Evolutionary conservation across 2,113 vertebrate genomes (phyloP), one percentile per base, ranked within the genome.

Genomic region (Rhinichthys klamathensis): DNA sequence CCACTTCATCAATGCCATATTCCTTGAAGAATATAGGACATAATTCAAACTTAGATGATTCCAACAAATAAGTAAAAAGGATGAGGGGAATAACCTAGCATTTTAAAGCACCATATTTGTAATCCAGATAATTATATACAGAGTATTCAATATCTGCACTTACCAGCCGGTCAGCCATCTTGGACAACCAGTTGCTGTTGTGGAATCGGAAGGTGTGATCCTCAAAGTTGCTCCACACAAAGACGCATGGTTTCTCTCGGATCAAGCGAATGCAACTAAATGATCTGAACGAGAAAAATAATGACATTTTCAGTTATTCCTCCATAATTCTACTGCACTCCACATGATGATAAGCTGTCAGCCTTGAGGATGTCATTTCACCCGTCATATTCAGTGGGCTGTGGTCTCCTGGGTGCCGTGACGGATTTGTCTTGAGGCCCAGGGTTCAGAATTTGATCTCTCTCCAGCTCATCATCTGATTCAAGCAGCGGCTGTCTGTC

Each of bases 151-250:
- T 23, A 54, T 16, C 15, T 46, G 27, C 78, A 85, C 49, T 91
- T 92, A 97, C 97, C 96, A 99, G 95, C 72, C 97, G 93, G 89
- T 98, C 96, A 0, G 96, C 96, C 92, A 97, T 96, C 92, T 97
- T 99, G 90, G 83, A 90, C 84, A 98, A 93, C 92, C 96, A 94
- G 93, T 98, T 98, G 81, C 94, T 94, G 91, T 95, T 95, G 89
- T 92, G 92, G 49, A 98, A 92, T 58, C 97, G 95, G 94, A 97
- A 98, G 6, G 93, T 91, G 85, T 99, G 96, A 89, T 99, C 96
- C 88, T 99, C 97, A 93, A 96, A 98, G 90, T 93, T 93, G 91
- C 93, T 96, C 97, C 97, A 97, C 30, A 98, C 84, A 0, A 90
- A 93, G 51, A 97, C 76, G 0, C 97, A 99, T 0, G 97, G 97